Evolutionary conservation across 2,888 invertebrate species (phyloP), one percentile per base, ranked within the genome.

Genomic region (Thymelicus acteon): DNA sequence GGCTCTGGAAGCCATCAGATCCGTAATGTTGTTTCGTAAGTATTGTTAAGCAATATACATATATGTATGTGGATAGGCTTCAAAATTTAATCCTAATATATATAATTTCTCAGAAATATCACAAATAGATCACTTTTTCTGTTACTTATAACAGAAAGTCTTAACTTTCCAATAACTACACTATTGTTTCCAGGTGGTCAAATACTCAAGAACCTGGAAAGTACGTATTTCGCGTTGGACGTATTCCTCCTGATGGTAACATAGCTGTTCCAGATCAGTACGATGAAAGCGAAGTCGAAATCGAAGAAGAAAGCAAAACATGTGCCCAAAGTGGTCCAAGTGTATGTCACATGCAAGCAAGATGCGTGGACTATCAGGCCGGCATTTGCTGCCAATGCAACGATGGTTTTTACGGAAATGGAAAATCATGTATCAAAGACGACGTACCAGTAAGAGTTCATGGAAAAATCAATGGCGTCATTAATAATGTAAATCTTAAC

Each of bases 1-100:
- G 98, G 98, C 68, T 99, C 99, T 13, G 99, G 98, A 58, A 97
- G 97, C n/a, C 97, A 98, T 85, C 97, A 97, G 89, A 96, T 97
- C 75, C 94, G 95, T 78, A 96, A 97, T 85, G 94, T 98, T 75
- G 95, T 96, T 89, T 96, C 95, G 98, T 98, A 94, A 91, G 89
- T 86, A 74, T 70, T 63, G n/a, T 71, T 57, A 31, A 31, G 5
- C 31, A 31, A 31, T 31, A 31, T 24, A 24, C n/a, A n/a, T n/a
- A n/a, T n/a, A 19, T 19, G 19, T 31, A 0, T 31, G 31, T 24
- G 24, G 1, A 24, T 24, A 24, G 24, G 2, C 3, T 24, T 2
- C 24, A 24, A 24, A 31, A 5, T 31, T 3, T 31, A 39, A 39
- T 40, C 15, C 49, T 15, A 15, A 47, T 31, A 31, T 1, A 12